Evolutionary conservation across 2,113 vertebrate species (phyloP).

Genomic region (Chlamydotis undulata): DNA sequence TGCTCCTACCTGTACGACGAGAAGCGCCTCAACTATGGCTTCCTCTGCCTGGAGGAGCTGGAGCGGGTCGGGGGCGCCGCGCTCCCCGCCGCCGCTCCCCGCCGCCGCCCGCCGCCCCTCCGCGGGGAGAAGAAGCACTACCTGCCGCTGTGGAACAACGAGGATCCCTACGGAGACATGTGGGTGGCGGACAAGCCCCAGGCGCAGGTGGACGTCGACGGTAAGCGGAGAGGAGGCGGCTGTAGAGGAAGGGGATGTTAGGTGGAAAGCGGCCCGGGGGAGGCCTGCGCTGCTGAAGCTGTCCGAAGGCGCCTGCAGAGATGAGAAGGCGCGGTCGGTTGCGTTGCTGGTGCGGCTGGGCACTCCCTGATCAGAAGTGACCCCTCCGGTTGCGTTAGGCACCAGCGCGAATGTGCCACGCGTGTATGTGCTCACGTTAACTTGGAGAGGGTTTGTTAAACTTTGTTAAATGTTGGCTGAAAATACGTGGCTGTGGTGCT

Average conservation of each 20-base stretch:
- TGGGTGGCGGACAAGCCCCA: conserved; percentile 71
- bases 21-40: conserved; percentile 74
- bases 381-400: background rate
- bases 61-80: background rate
- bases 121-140: conserved; percentile 79
- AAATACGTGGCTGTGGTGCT: rapidly evolving
- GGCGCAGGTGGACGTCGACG: conserved; percentile 68
- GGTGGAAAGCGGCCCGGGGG: background rate
- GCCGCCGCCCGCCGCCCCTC: conserved; percentile 67
- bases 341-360: background rate
- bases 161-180: conserved; percentile 83
- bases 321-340: rapidly evolving
- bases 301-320: background rate
- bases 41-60: conserved; percentile 77
- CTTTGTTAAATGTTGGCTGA: rapidly evolving
- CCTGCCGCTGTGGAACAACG: conserved; percentile 89
- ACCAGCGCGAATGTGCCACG: rapidly evolving
- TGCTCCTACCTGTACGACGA: conserved; percentile 83
- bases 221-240: conserved; percentile 66
- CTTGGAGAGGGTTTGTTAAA: background rate
- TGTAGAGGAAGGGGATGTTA: rapidly evolving
- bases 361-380: no score
- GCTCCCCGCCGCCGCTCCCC: background rate
- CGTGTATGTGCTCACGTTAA: rapidly evolving
- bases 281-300: background rate